These are phyloP conservation scores for Crypturellus undulatus DNA, from an alignment of 2,113 vertebrate genomes.

Conservation along the genomic window DNA sequence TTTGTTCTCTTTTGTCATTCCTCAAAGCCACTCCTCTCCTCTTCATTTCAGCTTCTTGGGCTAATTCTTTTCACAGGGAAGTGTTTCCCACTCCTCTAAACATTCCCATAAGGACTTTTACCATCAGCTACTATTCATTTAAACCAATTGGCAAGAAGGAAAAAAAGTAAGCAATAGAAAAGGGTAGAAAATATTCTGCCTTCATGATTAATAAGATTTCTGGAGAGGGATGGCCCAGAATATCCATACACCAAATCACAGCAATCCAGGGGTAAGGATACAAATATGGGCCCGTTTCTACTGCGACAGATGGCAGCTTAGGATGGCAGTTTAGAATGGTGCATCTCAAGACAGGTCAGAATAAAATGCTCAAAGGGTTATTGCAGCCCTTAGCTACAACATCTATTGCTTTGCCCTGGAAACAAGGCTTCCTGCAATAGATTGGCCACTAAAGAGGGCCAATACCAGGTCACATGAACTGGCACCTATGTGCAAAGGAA, in stretches of 20 bases:
- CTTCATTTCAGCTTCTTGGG: background rate
- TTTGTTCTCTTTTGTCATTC: slow-evolving; percentile 18
- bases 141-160: background rate
- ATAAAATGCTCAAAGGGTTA: background rate
- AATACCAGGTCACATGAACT: background rate
- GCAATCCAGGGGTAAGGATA: background rate
- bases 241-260: background rate
- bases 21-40: background rate
- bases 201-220: background rate
- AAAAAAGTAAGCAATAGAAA: background rate
- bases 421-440: background rate
- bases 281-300: background rate
- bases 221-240: background rate
- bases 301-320: background rate
- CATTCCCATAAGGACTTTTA: background rate
- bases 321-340: background rate
- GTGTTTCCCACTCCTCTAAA: background rate
- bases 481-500: background rate
- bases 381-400: background rate
- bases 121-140: background rate
- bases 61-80: background rate
- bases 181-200: background rate
- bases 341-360: background rate
- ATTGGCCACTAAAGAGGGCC: background rate
- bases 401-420: background rate